Evolutionary conservation across 2,113 vertebrate genomes (phyloP), one percentile per base, ranked within the genome.

Genomic region (Hippoglossus stenolepis): DNA sequence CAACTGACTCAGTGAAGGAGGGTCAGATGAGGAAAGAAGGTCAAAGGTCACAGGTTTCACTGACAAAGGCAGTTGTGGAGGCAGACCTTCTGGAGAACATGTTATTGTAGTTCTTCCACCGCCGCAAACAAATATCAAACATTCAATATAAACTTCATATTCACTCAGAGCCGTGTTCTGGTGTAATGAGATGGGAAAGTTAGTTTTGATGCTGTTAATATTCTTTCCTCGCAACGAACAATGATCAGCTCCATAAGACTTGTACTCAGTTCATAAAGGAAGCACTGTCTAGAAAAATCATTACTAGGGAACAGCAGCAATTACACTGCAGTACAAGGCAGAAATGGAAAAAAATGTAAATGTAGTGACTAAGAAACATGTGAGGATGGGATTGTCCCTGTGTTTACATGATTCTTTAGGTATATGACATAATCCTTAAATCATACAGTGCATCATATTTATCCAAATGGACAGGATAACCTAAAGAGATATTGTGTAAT

Each of bases 391-490:
- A 67, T 13, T 26, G 13, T 24, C 3, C 21, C n/a, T 24, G 10
- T 57, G 12, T 66, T 4, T 18, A 10, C 72, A 76, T 17, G 3
- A 10, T 53, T 24, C 53, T 12, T 28, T 14, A 15, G 56, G 67
- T 43, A 38, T 83, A 53, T 43, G 35, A 63, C 15, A 54, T 66
- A 7, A 65, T 65, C 58, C 63, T 74, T 75, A 60, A 78, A 81
- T 75, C 69, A 9, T 28, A 49, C 61, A 68, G 64, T 70, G 78
- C 54, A 74, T 72, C 45, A 72, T 61, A 72, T 87, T 85, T 81
- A 90, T 83, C 75, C 73, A 79, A 86, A 85, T 75, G 82, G 65
- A 69, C 47, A 45, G 49, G 69, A 80, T 90, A 74, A 85, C 87
- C 84, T 53, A 20, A 2, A 59, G 28, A 49, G 21, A 77, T 31